Percentiles rank a stretch among this genome's conserved stretches.
Evolutionary conservation across 2,888 invertebrate species (phyloP).

Genomic region (Polietes domitor): DNA sequence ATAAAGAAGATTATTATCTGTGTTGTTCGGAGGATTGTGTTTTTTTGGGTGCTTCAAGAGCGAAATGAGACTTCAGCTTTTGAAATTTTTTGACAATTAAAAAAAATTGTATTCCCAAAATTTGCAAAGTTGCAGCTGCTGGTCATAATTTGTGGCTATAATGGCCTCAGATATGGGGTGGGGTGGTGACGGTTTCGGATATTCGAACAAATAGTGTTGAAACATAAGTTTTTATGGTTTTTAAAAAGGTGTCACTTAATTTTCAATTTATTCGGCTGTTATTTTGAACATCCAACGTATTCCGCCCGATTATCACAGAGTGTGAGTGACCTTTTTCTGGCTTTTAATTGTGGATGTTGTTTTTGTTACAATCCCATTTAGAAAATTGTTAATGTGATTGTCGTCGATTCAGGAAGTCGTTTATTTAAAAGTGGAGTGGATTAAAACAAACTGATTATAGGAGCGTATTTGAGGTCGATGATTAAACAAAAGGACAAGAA

Average conservation of each 20-base stretch:
- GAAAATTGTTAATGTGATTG: neutral
- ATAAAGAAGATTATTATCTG: slow-evolving; percentile 18
- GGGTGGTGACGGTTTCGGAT: slow-evolving; percentile 29
- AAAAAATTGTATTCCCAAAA: slow-evolving; percentile 40
- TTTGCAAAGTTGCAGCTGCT: slow-evolving; percentile 64
- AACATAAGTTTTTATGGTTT: slow-evolving; percentile 51
- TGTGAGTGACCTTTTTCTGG: slow-evolving; percentile 5
- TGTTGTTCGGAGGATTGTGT: slow-evolving; percentile 8
- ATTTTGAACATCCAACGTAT: slow-evolving; percentile 8
- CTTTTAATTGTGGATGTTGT: neutral
- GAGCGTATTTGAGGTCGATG: neutral
- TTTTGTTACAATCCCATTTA: no score
- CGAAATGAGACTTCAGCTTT: slow-evolving; percentile 29
- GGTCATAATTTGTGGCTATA: slow-evolving; percentile 41
- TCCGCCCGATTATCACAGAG: neutral
- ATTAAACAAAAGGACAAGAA: neutral
- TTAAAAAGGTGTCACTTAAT: slow-evolving; percentile 62
- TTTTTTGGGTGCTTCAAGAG: slow-evolving; percentile 39
- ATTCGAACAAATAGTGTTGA: slow-evolving; percentile 36
- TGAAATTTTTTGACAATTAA: slow-evolving; percentile 64
- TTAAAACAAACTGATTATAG: neutral
- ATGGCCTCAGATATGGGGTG: slow-evolving; percentile 36
- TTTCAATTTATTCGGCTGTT: slow-evolving; percentile 38
- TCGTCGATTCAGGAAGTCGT: neutral
- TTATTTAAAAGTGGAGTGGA: neutral